Percentiles rank a stretch among this genome's conserved stretches.
These are phyloP conservation scores for Calypte anna DNA, from an alignment of 2,113 vertebrate species.

Conservation along the genomic window DNA sequence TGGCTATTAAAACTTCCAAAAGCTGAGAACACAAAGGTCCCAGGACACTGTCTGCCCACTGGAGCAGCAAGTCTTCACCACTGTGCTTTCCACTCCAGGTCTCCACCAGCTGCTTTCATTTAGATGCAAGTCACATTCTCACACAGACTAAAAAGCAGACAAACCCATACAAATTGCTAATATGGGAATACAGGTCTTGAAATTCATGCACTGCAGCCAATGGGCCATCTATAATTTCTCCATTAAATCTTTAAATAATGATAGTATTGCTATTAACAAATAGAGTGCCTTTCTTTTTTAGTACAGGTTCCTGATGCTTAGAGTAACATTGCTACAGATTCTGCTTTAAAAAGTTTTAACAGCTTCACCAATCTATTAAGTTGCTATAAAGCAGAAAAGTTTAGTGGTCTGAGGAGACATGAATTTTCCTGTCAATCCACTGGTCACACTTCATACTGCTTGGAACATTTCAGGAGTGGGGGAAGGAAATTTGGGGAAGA, in stretches of 20 bases:
- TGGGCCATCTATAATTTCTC: slow-evolving; percentile 19
- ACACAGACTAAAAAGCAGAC: slow-evolving; percentile 54
- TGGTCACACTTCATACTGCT: neutral
- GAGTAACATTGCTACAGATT: neutral
- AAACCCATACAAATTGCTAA: slow-evolving; percentile 47
- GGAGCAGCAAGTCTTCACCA: neutral
- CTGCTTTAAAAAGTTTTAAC: neutral
- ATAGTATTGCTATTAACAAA: slow-evolving; percentile 18
- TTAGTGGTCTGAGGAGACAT: neutral
- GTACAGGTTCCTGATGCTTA: neutral
- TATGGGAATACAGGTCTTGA: slow-evolving; percentile 46
- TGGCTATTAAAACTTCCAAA: neutral
- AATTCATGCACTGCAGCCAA: slow-evolving; percentile 25
- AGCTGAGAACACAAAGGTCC: slow-evolving; percentile 1
- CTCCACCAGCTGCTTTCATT: slow-evolving; percentile 52
- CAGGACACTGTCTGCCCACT: neutral
- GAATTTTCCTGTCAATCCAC: neutral
- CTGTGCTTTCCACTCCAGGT: neutral
- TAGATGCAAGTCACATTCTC: slow-evolving; percentile 46
- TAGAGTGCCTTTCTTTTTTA: neutral
- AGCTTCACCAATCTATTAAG: neutral
- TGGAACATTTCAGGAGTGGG: neutral
- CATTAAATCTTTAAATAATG: slow-evolving; percentile 46
- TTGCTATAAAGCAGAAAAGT: neutral
- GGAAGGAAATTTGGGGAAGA: neutral